Conservation (phyloP, 2,113 vertebrate genomes). For the Bucco capensis region DNA sequence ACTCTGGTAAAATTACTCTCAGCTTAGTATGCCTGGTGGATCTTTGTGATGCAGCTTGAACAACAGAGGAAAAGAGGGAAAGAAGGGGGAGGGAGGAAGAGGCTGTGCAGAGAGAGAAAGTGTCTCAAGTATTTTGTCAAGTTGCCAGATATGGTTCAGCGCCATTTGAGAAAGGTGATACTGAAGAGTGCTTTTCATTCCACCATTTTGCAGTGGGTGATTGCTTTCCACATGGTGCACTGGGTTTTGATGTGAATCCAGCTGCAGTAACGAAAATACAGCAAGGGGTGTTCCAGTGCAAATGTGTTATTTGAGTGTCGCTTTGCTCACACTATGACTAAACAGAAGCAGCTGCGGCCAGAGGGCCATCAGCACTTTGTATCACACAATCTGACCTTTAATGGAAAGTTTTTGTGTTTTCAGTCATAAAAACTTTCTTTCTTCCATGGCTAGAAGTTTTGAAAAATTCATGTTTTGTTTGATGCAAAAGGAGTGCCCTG, state of each 20-base stretch:
- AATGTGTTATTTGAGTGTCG: slow-evolving; percentile 67
- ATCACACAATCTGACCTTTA: slow-evolving; percentile 69
- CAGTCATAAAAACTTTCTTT: slow-evolving; percentile 53
- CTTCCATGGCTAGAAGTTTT: slow-evolving; percentile 54
- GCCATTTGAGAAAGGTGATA: slow-evolving; percentile 55
- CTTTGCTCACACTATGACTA: slow-evolving; percentile 77
- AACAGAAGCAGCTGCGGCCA: slow-evolving; percentile 79
- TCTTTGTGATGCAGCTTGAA: neutral
- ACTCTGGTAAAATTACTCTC: neutral
- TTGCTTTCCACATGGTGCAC: slow-evolving; percentile 57
- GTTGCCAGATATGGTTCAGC: slow-evolving; percentile 43
- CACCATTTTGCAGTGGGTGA: slow-evolving; percentile 71
- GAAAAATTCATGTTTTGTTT: slow-evolving; percentile 57
- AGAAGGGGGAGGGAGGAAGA: neutral
- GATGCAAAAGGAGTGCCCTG: slow-evolving; percentile 30
- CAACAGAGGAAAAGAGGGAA: neutral
- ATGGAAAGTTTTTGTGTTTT: slow-evolving; percentile 66
- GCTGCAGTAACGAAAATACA: slow-evolving; percentile 65
- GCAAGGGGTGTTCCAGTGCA: slow-evolving; percentile 69
- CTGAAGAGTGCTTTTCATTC: slow-evolving; percentile 59
- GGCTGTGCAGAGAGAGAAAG: neutral
- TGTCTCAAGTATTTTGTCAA: slow-evolving; percentile 29
- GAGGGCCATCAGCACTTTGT: slow-evolving; percentile 63
- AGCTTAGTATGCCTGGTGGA: neutral
- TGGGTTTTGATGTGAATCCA: slow-evolving; percentile 71